These are phyloP conservation scores for Rhagonycha lutea DNA, from an alignment of 2,888 invertebrate genomes.

Conservation along the genomic window DNA sequence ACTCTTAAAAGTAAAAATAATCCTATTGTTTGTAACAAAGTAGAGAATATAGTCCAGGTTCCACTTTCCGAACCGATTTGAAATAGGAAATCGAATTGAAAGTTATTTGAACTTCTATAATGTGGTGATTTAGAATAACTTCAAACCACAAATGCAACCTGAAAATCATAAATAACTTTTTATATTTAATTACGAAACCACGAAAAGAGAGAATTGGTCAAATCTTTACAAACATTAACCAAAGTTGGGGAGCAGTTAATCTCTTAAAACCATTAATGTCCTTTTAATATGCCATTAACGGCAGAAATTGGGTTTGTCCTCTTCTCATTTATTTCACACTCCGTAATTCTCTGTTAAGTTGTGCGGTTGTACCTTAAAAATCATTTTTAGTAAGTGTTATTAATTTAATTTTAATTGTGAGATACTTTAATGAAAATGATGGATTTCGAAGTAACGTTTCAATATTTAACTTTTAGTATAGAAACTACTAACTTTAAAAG, in stretches of 20 bases:
- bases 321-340: not conserved
- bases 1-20: not conserved
- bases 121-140: too few relatives aligned
- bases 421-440: not conserved
- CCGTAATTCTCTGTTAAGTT: not conserved
- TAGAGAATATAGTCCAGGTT: not conserved
- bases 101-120: not conserved
- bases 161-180: not conserved
- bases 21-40: too few relatives aligned
- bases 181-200: not conserved
- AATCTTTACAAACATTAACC: constrained; percentile 4
- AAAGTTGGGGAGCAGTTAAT: constrained; percentile 1
- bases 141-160: not conserved
- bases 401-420: too few relatives aligned
- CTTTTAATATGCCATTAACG: constrained; percentile 4
- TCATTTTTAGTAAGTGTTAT: too few relatives aligned
- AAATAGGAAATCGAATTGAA: not conserved
- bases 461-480: not conserved
- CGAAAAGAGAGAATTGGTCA: not conserved
- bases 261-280: constrained; percentile 1
- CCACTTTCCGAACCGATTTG: too few relatives aligned
- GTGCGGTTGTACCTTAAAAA: not conserved
- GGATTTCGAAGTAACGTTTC: not conserved
- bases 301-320: constrained; percentile 2
- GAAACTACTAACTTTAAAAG: not conserved